A percentile compares a stretch with the other conserved stretches of the same genome.
phyloP scores from a whole-genome alignment of 2,797 vertebrate genomes.

The Hippocampus kuda region DNA sequence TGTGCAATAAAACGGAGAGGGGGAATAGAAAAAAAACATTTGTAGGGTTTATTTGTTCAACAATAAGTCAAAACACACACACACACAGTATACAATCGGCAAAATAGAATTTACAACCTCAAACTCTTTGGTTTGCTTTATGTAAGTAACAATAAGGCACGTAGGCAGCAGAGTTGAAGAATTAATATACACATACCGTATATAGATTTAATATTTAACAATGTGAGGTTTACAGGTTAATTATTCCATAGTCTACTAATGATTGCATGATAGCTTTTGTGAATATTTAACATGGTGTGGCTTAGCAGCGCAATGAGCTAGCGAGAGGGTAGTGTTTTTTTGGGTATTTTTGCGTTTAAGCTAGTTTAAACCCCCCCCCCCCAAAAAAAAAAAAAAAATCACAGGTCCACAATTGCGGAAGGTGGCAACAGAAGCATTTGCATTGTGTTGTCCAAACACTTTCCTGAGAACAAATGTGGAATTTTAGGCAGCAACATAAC shows the following conservation, averaged over 20 bases:
- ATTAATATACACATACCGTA: conserved; percentile 2
- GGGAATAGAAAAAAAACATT: background rate
- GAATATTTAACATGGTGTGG: conserved; percentile 20
- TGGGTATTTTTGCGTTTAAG: background rate
- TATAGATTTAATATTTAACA: background rate
- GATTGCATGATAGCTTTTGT: conserved; percentile 6
- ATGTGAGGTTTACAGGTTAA: conserved; percentile 26
- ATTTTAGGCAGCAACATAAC: background rate
- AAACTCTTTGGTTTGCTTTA: conserved; percentile 59
- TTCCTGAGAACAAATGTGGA: conserved; percentile 50
- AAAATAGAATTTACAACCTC: conserved; percentile 54
- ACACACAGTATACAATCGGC: conserved; percentile 43
- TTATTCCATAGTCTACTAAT: conserved; percentile 29
- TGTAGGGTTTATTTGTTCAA: conserved; percentile 45
- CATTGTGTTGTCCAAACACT: conserved; percentile 27
- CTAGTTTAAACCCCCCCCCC: background rate
- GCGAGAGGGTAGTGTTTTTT: conserved; percentile 26
- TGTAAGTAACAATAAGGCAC: conserved; percentile 61
- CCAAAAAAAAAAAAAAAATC: no score
- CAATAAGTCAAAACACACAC: conserved; percentile 42
- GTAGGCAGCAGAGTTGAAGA: conserved; percentile 23
- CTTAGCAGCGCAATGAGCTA: conserved; percentile 27
- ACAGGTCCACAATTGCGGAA: background rate
- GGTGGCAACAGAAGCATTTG: background rate
- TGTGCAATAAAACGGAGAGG: background rate